Evolutionary conservation across 1,140 invertebrate species (phyloP), one percentile per base, ranked within the genome.

Genomic region (Bilobella aurantiaca): DNA sequence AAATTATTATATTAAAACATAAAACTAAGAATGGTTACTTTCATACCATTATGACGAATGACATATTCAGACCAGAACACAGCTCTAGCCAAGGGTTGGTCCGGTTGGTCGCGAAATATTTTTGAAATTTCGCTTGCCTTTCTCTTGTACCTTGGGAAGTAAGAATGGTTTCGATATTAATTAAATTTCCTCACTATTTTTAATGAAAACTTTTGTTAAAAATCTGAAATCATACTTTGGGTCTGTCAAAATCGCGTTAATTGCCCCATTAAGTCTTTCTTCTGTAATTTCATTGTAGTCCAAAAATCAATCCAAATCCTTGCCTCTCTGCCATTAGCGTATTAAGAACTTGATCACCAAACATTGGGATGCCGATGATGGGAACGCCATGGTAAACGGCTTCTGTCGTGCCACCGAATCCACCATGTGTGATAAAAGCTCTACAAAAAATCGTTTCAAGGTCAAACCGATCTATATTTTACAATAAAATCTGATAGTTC

Each of bases 371-470:
- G 28, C 79, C 81, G 62, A 87, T 74, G 30, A 86, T 77, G 0
- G 85, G 84, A 8, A 82, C 80, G 5, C 78, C 80, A 34, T 78
- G 79, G 32, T 81, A 78, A 5, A 85, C 69, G 0, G 82, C 79
- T 74, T 87, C 85, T 66, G 79, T 76, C 0, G 79, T 74, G 31
- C 84, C 83, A 21, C 84, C 76, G n/a, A 82, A 75, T 0, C 85
- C 85, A 57, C 84, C 84, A 69, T 86, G 83, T 12, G 81, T 83
- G 18, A 87, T 81, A 68, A 87, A 86, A 84, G 60, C 68, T 80
- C 79, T 0, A 78, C 68, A 66, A 81, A 81, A 21, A n/a, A n/a
- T n/a, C n/a, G n/a, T n/a, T n/a, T n/a, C n/a, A n/a, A n/a, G n/a
- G n/a, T n/a, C n/a, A n/a, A n/a, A 77, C 14, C 25, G 3, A 12